Evolutionary conservation across 1,140 invertebrate species (phyloP).

Genomic region (Rhyacophila brunnea): DNA sequence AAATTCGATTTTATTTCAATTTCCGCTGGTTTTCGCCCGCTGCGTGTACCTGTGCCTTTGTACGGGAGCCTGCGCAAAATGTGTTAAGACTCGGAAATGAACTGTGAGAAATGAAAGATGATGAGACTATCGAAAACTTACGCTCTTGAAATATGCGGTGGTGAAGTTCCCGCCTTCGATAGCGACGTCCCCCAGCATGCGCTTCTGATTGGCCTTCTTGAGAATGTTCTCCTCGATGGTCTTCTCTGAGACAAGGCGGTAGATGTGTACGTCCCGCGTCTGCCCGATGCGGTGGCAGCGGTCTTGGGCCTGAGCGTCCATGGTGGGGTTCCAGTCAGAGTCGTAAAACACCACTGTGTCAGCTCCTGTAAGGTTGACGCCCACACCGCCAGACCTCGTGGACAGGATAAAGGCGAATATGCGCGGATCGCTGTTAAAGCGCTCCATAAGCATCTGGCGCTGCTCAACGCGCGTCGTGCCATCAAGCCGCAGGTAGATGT

Average conservation of each 20-base stretch:
- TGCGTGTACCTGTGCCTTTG: too few species aligned
- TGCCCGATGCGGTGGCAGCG: conserved; percentile 98
- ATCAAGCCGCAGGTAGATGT: conserved; percentile 95
- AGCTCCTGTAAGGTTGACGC: conserved; percentile 98
- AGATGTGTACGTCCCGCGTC: conserved; percentile 99
- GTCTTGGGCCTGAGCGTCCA: conserved; percentile 99
- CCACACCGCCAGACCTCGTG: conserved; percentile 96
- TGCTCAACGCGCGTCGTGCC: conserved; percentile 96
- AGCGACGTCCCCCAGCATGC: conserved; percentile 92
- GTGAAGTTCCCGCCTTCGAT: conserved; percentile 99
- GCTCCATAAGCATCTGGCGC: conserved; percentile 94
- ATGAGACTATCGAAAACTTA: conserved; percentile 54
- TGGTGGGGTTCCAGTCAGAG: conserved; percentile 99
- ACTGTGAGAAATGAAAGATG: too few species aligned
- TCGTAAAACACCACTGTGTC: conserved; percentile 99
- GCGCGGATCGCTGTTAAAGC: conserved; percentile 92
- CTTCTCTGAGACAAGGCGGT: conserved; percentile 91
- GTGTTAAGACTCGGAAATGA: too few species aligned
- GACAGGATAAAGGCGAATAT: conserved; percentile 99
- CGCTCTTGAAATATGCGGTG: conserved; percentile 94
- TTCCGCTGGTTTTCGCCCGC: too few species aligned
- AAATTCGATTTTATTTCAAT: too few species aligned
- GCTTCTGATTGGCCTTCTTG: conserved; percentile 98
- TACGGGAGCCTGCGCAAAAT: too few species aligned
- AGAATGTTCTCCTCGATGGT: conserved; percentile 99